Evolutionary conservation across 2,888 invertebrate genomes (phyloP).

Genomic region (Drosophila picticornis): DNA sequence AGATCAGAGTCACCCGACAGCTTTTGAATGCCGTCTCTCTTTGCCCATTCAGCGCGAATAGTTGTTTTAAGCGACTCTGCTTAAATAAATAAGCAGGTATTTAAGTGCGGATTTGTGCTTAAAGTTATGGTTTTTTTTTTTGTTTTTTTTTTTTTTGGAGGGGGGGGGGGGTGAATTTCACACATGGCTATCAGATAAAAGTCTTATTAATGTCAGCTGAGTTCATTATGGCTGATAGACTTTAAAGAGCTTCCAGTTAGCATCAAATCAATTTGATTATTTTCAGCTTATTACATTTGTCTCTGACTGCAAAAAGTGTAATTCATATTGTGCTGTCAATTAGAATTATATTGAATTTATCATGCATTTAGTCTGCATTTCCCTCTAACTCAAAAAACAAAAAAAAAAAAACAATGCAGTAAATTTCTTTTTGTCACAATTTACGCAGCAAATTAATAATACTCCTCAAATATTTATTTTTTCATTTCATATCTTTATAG

Average conservation of each 20-base stretch:
- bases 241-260: not conserved
- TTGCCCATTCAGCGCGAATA: slow-evolving; percentile 28
- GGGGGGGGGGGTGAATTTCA: not conserved
- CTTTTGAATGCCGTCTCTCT: slow-evolving; percentile 20
- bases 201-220: not conserved
- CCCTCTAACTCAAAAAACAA: not conserved
- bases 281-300: not conserved
- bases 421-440: not conserved
- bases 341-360: not conserved
- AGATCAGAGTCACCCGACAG: slow-evolving; percentile 42
- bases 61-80: slow-evolving; percentile 65
- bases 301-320: not conserved
- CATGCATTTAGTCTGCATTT: too few species aligned
- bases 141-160: not conserved
- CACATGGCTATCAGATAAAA: not conserved
- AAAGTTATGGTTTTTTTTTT: not conserved
- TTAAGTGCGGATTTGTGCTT: slow-evolving; percentile 41
- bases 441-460: not conserved
- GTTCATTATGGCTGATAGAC: not conserved
- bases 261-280: not conserved
- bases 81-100: slow-evolving; percentile 69
- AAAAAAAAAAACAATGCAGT: not conserved
- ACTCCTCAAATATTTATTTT: not conserved
- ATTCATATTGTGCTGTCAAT: not conserved
- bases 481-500: not conserved